A percentile compares a stretch with the other conserved stretches of the same genome.
phyloP scores from a whole-genome alignment of 2,888 invertebrate species.

The Xanthorhoe designata region DNA sequence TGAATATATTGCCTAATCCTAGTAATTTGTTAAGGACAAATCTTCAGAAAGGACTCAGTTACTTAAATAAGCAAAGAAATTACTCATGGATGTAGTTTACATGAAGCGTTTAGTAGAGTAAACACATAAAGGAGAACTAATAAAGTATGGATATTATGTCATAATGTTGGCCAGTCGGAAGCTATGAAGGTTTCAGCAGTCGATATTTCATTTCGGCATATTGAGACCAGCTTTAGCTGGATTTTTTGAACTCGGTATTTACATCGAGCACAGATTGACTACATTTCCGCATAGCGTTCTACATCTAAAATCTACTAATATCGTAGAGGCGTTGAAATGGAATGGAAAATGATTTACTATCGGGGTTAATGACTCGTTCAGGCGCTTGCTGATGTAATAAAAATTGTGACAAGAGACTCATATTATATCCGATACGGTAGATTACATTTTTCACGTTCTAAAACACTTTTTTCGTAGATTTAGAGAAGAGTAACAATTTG shows the following conservation, averaged over 20 bases:
- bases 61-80: slow-evolving; percentile 22
- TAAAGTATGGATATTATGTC: slow-evolving; percentile 67
- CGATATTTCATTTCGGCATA: slow-evolving; percentile 70
- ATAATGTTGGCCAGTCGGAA: slow-evolving; percentile 49
- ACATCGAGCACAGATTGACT: slow-evolving; percentile 46
- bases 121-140: slow-evolving; percentile 58
- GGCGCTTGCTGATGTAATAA: slow-evolving; percentile 45
- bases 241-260: slow-evolving; percentile 58
- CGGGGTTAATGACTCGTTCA: slow-evolving; percentile 53
- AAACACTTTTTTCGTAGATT: no score
- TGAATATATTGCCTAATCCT: not conserved
- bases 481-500: not conserved
- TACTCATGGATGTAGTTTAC: slow-evolving; percentile 17
- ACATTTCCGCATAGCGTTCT: slow-evolving; percentile 65
- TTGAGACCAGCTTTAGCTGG: slow-evolving; percentile 49
- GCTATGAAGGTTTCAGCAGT: slow-evolving; percentile 52
- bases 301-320: slow-evolving; percentile 42
- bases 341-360: slow-evolving; percentile 58
- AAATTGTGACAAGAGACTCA: slow-evolving; percentile 38
- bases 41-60: slow-evolving; percentile 5
- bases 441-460: slow-evolving; percentile 18
- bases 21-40: slow-evolving; percentile 17
- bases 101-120: slow-evolving; percentile 47
- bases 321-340: slow-evolving; percentile 47
- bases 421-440: slow-evolving; percentile 25